Evolutionary conservation across 2,888 invertebrate genomes (phyloP).

Genomic region (Boloria euphrosyne): DNA sequence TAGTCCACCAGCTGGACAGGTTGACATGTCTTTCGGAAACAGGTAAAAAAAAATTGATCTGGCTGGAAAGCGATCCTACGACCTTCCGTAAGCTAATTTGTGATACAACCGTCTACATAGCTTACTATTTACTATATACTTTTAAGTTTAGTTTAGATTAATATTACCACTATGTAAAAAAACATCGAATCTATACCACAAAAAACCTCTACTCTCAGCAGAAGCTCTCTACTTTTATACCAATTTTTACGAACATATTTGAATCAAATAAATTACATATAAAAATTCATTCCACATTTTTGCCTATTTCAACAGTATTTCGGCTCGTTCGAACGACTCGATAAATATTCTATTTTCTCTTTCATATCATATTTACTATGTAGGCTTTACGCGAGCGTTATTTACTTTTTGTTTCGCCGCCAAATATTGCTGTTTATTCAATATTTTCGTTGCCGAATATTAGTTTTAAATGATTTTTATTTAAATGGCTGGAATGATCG

Average conservation of each 20-base stretch:
- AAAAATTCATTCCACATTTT: slow-evolving; percentile 19
- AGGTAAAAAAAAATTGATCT: no score
- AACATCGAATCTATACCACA: no score
- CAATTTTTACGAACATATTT: not conserved
- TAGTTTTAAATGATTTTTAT: slow-evolving; percentile 18
- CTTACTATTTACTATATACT: no score
- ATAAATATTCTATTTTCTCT: slow-evolving; percentile 33
- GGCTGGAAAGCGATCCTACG: no score
- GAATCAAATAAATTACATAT: slow-evolving; percentile 4
- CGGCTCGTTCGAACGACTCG: slow-evolving; percentile 19
- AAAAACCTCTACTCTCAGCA: no score
- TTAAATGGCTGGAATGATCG: slow-evolving; percentile 13
- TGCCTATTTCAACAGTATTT: slow-evolving; percentile 24
- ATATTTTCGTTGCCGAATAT: slow-evolving; percentile 22
- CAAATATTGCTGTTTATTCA: slow-evolving; percentile 22
- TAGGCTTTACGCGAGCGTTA: slow-evolving; percentile 26
- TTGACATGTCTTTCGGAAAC: no score
- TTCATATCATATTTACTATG: slow-evolving; percentile 35
- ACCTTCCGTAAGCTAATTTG: no score
- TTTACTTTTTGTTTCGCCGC: slow-evolving; percentile 22
- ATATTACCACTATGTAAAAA: no score
- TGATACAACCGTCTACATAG: no score
- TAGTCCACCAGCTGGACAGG: no score
- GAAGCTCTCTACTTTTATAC: no score
- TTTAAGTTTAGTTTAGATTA: no score